Evolutionary conservation across 2,113 vertebrate species (phyloP).

Genomic region (Triplophysa rosa): DNA sequence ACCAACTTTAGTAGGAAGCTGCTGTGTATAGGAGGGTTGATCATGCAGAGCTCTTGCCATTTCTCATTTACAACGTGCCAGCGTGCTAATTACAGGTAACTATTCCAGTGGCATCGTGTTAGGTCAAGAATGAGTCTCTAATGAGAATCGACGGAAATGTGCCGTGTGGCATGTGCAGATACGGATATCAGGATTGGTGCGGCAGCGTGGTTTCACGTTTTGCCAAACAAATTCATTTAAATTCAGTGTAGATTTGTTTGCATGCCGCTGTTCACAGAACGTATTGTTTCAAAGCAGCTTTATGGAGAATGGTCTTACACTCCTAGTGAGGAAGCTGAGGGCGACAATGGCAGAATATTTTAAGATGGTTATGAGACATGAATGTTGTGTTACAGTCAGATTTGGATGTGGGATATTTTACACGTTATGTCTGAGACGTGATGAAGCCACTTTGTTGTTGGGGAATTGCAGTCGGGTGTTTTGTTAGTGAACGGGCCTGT

Average conservation of each 20-base stretch:
- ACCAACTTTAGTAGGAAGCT: background rate
- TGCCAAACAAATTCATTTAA: background rate
- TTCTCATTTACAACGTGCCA: background rate
- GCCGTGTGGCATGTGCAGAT: background rate
- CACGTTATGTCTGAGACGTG: too few species aligned
- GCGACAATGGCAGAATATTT: background rate
- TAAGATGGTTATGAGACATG: background rate
- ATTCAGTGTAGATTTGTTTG: slow-evolving; percentile 5
- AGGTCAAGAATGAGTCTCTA: background rate
- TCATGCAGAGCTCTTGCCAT: background rate
- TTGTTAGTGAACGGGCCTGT: background rate
- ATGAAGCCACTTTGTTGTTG: background rate
- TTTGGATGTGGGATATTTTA: background rate
- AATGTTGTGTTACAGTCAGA: background rate
- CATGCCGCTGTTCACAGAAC: background rate
- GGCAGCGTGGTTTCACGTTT: background rate
- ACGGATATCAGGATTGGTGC: background rate
- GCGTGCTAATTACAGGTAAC: background rate
- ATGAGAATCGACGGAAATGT: background rate
- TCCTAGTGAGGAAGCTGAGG: background rate
- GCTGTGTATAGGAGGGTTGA: background rate
- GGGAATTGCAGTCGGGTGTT: background rate
- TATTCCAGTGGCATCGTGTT: background rate
- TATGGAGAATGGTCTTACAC: slow-evolving; percentile 7
- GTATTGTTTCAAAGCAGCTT: slow-evolving; percentile 22